A percentile compares a stretch with the other conserved stretches of the same genome.
Conservation (phyloP, 2,113 vertebrate species). For the Corythornis cristatus region DNA sequence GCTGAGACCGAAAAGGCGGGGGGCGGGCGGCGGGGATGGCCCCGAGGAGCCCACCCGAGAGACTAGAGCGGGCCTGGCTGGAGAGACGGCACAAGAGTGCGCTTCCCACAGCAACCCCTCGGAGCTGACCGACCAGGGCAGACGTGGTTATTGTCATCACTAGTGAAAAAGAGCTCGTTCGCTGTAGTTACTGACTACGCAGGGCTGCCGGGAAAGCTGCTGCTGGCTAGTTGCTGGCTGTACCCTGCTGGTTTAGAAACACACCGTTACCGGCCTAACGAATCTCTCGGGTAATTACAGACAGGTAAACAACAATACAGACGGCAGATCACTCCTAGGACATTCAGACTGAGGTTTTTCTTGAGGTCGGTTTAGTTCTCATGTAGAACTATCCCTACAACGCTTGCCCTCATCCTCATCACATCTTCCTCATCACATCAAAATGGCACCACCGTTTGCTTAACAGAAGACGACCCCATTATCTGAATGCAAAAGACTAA, state of each 20-base stretch:
- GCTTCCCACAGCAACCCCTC: not conserved
- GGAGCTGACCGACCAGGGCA: not conserved
- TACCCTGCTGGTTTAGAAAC: not conserved
- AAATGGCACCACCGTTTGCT: not conserved
- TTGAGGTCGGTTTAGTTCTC: not conserved
- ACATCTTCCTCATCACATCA: not conserved
- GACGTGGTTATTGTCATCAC: no score
- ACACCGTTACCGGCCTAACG: not conserved
- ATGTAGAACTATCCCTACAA: not conserved
- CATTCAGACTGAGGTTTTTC: not conserved
- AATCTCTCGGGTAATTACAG: not conserved
- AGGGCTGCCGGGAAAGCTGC: accelerated
- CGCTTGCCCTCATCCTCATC: not conserved
- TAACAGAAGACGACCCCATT: not conserved
- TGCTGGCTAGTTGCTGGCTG: not conserved
- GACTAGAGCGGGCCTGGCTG: no score
- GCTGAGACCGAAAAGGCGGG: no score
- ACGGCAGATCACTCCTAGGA: not conserved
- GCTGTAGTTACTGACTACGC: not conserved
- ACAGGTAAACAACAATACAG: not conserved
- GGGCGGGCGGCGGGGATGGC: no score
- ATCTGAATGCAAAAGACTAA: not conserved
- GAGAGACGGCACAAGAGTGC: no score
- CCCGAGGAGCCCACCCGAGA: no score
- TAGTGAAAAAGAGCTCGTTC: not conserved